Evolutionary conservation across 2,888 invertebrate genomes (phyloP), one percentile per base, ranked within the genome.

Genomic region (Limnephilus lunatus): DNA sequence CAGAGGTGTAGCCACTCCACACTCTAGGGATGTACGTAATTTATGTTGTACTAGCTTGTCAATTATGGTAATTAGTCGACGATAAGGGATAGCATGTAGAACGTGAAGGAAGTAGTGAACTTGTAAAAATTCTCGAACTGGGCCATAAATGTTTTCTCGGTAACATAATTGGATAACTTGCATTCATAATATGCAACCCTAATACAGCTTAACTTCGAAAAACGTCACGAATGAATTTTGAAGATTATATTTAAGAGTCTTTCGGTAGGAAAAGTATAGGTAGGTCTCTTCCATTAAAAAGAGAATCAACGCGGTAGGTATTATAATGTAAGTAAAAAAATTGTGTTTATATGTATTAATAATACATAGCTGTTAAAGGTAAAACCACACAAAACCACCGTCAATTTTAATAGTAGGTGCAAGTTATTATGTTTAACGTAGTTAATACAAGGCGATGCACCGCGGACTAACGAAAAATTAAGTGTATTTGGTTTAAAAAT

Each of bases 1-100:
- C 68, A 88, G 48, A 86, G 88, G 88, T 88, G 88, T 88, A 88
- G 68, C 53, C 68, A 44, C 86, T 86, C 39, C 44, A 68, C 68
- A 68, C 68, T 68, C 68, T 68, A 86, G 86, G 86, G 39, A 86
- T 86, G 86, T 44, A 86, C 35, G 86, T 44, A 68, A 68, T 68
- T 68, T 68, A 68, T 68, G 68, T 68, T 25, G 68, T 68, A 68
- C 68, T 68, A 68, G 68, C 68, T 68, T 68, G 68, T 68, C 68
- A 68, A 68, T 68, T 68, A 68, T 68, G 68, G 68, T 68, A 68
- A 68, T 68, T 68, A 68, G 68, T 68, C 25, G 68, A 68, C 68
- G 68, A 68, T 68, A 68, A 68, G 68, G 68, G 68, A 25, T 68
- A 68, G 68, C 68, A 68, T n/a, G 68, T 68, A 68, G 25, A n/a